Evolutionary conservation across 2,113 vertebrate species (phyloP).

Genomic region (Notarius quadriscutis): DNA sequence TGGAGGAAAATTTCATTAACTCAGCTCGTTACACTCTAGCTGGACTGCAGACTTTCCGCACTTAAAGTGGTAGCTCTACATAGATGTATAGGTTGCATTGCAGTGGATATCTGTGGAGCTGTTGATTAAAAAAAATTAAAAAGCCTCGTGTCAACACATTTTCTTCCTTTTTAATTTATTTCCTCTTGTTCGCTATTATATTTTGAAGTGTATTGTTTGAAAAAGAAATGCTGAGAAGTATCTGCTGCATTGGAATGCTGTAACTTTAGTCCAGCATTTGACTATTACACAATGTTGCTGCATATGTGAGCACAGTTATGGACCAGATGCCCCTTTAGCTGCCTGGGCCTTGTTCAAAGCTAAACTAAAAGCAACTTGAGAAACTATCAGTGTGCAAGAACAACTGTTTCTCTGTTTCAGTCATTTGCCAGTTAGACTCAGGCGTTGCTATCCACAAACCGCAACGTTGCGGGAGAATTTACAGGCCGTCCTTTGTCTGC

Average conservation of each 20-base stretch:
- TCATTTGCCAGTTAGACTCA: slow-evolving; percentile 39
- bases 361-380: slow-evolving; percentile 45
- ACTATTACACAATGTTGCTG: slow-evolving; percentile 1
- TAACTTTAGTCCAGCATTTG: neutral
- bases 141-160: neutral
- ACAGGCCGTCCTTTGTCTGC: slow-evolving; percentile 33
- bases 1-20: slow-evolving; percentile 46
- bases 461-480: slow-evolving; percentile 37
- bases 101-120: slow-evolving; percentile 4
- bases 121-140: neutral
- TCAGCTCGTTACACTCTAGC: slow-evolving; percentile 25
- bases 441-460: slow-evolving; percentile 2
- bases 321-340: slow-evolving; percentile 45
- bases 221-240: neutral
- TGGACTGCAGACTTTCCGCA: neutral
- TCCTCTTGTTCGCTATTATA: neutral
- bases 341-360: slow-evolving; percentile 45
- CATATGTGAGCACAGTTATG: slow-evolving; percentile 20
- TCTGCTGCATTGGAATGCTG: neutral
- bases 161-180: neutral
- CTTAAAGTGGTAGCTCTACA: slow-evolving; percentile 13
- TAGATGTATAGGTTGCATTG: slow-evolving; percentile 2
- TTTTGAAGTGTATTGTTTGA: neutral
- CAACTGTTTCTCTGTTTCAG: slow-evolving; percentile 53
- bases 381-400: slow-evolving; percentile 47